Base-by-base conservation (phyloP, 30 jellyfish, hydroid and myxozoan species). In the Turritopsis dohrnii region DNA sequence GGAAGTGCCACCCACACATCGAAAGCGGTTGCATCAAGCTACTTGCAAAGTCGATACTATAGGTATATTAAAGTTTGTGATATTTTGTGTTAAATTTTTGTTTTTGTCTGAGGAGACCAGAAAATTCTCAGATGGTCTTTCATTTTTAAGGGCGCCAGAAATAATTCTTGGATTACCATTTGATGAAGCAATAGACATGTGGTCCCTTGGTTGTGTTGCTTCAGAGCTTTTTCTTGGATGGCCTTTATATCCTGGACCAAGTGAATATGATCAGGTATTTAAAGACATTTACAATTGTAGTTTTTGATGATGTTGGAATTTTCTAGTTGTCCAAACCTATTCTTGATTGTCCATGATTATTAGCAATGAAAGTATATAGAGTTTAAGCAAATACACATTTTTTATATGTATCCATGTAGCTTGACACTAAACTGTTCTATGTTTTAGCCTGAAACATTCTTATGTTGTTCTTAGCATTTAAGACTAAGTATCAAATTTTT, bases 1-100 rank as follows among this genome's bases (percentile, higher is more conserved):
- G 99, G 99, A 19, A 94, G 99, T 85, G 99, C 99, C 53, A 94
- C 99, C 8, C 99, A 94, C 81, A 88, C 96, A 0, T 79, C 99
- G 0, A 94, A 94, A 74, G 99, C 99, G 13, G 99, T 94, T 24
- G 96, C 99, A 1, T 94, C 99, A 22, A 94, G 99, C 73, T 94
- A 94, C 74, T 71, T 94, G 41, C 99, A 94, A 82, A 94, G 99
- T 84, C 95, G 99, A 76, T 94, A 94, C 71, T 94, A 94, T 76
- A 81, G 99, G 99, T 94, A 84, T 20, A 25, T 0, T 28, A 29
- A 1, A 26, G 30, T 26, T 41, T 41, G n/a, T n/a, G n/a, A n/a
- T n/a, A n/a, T n/a, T n/a, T n/a, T n/a, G n/a, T n/a, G 60, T 41
- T 41, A 41, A 3, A 3, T 3, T 41, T 41, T 41, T 41, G 60